Conservation (phyloP, 2,113 vertebrate species). For the Lophura nycthemera region DNA sequence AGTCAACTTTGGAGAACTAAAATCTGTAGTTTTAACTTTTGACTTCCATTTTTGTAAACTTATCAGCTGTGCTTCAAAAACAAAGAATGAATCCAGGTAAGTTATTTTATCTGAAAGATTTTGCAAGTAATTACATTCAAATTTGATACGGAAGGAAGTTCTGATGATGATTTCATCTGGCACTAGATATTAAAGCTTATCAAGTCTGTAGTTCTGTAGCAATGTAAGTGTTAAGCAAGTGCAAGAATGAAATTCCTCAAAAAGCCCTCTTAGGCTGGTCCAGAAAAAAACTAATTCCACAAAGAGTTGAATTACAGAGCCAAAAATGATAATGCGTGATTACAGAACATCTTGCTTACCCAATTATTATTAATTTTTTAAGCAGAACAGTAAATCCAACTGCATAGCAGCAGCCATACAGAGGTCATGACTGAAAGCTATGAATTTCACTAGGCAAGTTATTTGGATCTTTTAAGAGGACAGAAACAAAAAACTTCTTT, state of each 20-base stretch:
- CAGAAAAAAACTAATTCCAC: neutral
- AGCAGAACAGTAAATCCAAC: neutral
- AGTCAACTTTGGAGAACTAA: neutral
- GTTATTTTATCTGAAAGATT: neutral
- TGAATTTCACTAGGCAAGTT: neutral
- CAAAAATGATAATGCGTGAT: accelerated
- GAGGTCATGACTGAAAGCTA: neutral
- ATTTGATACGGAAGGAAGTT: neutral
- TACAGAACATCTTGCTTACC: neutral
- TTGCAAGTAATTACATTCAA: neutral
- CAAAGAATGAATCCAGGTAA: neutral
- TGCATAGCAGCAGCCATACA: neutral
- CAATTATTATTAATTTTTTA: neutral
- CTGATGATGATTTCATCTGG: neutral
- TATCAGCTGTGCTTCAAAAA: neutral
- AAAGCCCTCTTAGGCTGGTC: neutral
- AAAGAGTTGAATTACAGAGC: neutral
- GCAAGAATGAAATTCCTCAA: neutral
- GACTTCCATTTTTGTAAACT: neutral
- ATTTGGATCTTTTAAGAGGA: neutral
- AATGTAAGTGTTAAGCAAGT: neutral
- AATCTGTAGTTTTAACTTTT: neutral
- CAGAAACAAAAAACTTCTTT: neutral
- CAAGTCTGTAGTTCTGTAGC: neutral
- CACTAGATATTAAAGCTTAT: neutral